Percentiles rank a stretch among this genome's conserved stretches.
Conservation (phyloP, 2,113 vertebrate genomes). For the Manacus vitellinus region DNA sequence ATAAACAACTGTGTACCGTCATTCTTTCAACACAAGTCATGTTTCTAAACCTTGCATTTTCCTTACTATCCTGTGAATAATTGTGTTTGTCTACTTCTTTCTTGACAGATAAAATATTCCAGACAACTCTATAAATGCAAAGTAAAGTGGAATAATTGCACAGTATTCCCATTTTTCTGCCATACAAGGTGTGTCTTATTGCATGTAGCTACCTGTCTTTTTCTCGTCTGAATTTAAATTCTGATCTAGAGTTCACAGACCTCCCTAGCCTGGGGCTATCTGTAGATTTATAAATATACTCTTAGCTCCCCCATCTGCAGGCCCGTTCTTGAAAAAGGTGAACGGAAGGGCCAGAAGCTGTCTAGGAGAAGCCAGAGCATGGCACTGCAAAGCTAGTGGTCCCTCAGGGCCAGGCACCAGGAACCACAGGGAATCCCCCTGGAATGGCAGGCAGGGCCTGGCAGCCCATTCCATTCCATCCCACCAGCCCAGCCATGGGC, state of each 20-base stretch:
- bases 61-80: background rate
- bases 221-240: background rate
- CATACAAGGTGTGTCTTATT: background rate
- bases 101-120: background rate
- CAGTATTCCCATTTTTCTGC: background rate
- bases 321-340: background rate
- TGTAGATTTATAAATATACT: background rate
- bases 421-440: background rate
- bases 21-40: background rate
- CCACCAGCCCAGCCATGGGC: too few relatives aligned
- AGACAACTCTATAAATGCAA: background rate
- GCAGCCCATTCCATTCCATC: background rate
- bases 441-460: background rate
- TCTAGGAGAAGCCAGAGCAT: background rate
- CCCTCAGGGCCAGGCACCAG: background rate
- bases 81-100: background rate
- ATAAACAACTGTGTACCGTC: background rate
- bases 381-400: background rate
- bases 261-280: background rate
- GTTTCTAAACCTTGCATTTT: background rate
- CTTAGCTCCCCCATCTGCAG: background rate
- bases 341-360: background rate
- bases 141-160: background rate
- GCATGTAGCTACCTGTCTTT: background rate
- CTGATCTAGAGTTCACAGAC: background rate